Base-by-base conservation (phyloP, 1,140 invertebrate species). In the Paralvinella palmiformis region DNA sequence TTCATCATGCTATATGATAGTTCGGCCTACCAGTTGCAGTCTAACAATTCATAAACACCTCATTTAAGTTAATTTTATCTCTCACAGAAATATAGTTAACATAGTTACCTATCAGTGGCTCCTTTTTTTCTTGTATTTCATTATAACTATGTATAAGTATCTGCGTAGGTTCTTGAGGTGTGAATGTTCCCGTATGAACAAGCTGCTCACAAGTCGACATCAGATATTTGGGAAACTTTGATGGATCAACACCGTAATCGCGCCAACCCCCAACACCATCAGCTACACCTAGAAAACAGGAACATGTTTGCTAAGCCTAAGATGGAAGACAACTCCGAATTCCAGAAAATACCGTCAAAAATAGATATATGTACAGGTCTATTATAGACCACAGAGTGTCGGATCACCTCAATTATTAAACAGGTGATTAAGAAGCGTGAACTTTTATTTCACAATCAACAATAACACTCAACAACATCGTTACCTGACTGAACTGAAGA, bases 211-310 rank as follows among this genome's bases (percentile, higher is more conserved):
- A 97, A 33, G 91, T 91, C 74, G 85, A 86, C 94, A 98, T 97
- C 64, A 98, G 82, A 73, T 90, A 90, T 65, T 87, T 87, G 20
- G 94, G 94, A 83, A 98, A 98, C 75, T 92, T 89, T 35, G 94
- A 94, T 2, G 95, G 95, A 83, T 98, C 94, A 62, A 98, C 91
- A n/a, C 94, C 95, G 81, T 97, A 96, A 66, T 89, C 89, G 72
- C 94, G 85, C 95, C 95, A 98, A 56, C 95, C 95, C 62, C 95
- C 95, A 60, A 98, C 95, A 64, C 95, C 95, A 83, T 98, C 96
- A 58, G 96, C 96, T 68, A 98, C 93, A 74, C 95, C 94, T 96
- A 29, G 15, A 67, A 17, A 58, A 33, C 56, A 32, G 37, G 48
- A 15, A 56, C 62, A 65, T 37, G 24, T 50, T 53, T n/a, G 27